These are phyloP conservation scores for Heliconius hewitsoni DNA, from an alignment of 1,140 invertebrate genomes.

Conservation along the genomic window DNA sequence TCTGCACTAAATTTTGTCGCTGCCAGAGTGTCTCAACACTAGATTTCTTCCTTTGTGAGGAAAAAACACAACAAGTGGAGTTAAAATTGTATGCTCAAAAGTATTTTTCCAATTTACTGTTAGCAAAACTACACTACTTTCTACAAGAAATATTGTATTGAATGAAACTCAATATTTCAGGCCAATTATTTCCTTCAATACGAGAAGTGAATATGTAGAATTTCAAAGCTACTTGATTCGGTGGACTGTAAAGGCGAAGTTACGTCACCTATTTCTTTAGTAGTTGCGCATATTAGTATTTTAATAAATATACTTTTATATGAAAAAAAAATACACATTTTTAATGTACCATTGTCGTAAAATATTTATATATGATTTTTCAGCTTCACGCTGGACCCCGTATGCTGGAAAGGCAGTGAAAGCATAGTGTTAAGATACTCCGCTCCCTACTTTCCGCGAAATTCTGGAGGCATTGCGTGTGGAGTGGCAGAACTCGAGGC, in stretches of 20 bases:
- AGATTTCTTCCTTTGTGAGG: too few species aligned
- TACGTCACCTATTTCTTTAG: not conserved
- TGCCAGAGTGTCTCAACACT: too few species aligned
- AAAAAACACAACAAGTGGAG: too few species aligned
- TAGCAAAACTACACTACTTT: constrained; percentile 6
- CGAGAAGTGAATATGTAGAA: not conserved
- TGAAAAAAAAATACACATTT: not conserved
- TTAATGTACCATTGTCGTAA: too few species aligned
- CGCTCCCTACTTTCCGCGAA: too few species aligned
- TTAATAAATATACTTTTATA: not conserved
- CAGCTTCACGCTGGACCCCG: too few species aligned
- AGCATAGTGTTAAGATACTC: too few species aligned
- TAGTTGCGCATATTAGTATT: not conserved
- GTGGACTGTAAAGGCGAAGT: not conserved
- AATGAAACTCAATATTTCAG: not conserved
- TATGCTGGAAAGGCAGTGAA: too few species aligned
- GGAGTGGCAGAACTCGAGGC: too few species aligned
- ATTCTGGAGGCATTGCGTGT: too few species aligned
- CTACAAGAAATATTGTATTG: not conserved
- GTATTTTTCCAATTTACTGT: not conserved
- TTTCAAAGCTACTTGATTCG: not conserved
- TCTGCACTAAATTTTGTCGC: too few species aligned
- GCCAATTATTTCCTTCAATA: constrained; percentile 7
- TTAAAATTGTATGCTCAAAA: not conserved
- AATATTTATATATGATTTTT: too few species aligned